Base-by-base conservation (phyloP, 2,888 invertebrate genomes). In the Acanthosepion pharaonis region DNA sequence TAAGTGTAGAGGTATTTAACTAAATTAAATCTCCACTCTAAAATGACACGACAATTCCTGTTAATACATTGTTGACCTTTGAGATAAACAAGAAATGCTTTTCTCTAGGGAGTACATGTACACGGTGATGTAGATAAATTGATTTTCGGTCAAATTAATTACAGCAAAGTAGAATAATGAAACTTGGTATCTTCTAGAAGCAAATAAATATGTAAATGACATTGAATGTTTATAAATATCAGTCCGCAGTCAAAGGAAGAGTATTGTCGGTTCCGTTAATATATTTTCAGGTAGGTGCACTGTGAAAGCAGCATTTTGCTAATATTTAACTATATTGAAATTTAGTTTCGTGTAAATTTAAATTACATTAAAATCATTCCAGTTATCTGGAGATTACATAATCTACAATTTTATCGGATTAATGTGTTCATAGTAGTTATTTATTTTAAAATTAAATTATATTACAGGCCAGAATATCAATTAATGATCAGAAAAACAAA, bases 111-210 rank as follows among this genome's bases (percentile, higher is more conserved):
- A 78, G 33, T 78, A 33, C 78, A 78, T 78, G 78, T 23, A 33
- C 18, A 78, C 11, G n/a, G 78, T 1, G n/a, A n/a, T 33, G n/a
- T 33, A 11, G 78, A 78, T 78, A 78, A 78, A 78, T 78, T 78
- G 78, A 18, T 78, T 78, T 78, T 78, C 78, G 78, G 78, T 78
- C n/a, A 78, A 78, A 78, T 78, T 78, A 78, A 78, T 78, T 78
- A 15, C 78, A 33, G 33, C 11, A 33, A 78, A 78, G 15, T n/a
- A 18, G 78, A 78, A 78, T 78, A 78, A 78, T 78, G 15, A n/a
- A 78, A n/a, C 5, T 78, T n/a, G n/a, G n/a, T n/a, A 78, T 78
- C 33, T 78, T 9, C 78, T 78, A 11, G n/a, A n/a, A 78, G 78
- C n/a, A 78, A 78, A 78, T 78, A 78, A n/a, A 15, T 78, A 78